Base-by-base conservation (phyloP, 2,797 vertebrate species). In the Lophius americanus region DNA sequence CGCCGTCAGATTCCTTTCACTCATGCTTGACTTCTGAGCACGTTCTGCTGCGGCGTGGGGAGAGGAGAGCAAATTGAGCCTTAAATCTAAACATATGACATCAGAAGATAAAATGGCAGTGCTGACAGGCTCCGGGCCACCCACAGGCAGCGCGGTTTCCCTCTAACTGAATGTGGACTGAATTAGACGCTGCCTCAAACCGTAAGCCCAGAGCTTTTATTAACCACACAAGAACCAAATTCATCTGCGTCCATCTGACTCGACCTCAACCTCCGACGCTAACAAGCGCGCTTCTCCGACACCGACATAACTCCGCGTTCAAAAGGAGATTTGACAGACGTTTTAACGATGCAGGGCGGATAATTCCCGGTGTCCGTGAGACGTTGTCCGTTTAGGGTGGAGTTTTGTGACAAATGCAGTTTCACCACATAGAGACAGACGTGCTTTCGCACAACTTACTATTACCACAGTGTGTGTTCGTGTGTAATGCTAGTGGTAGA, bases 21-120 rank as follows among this genome's bases (percentile, higher is more conserved):
- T 78, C 79, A 63, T 60, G 67, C 70, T 82, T 70, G 50, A 14
- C 75, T 82, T 76, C 65, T 74, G 62, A 76, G 60, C 75, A 64
- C 60, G 69, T 75, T 75, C 57, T 41, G 37, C 68, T 74, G 64
- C 60, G 68, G 78, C 68, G 7, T n/a, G 57, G 53, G 73, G 67
- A 76, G 54, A 66, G 51, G 60, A 73, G 75, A 77, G 81, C 80
- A 87, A 88, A 91, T 86, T 83, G 80, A 85, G 87, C 86, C 80
- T 82, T 75, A 82, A 85, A 86, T 85, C 79, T 78, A 90, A 90
- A 90, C 89, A 91, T 82, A 82, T 89, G 87, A 90, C 84, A 84
- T 88, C 78, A 89, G 79, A 78, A 70, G 77, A 85, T 72, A 84
- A 88, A 85, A 88, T 84, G 87, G 84, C 75, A 47, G 85, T 4